Base-by-base conservation (phyloP, 1,140 invertebrate species). In the Zeugodacus cucurbitae region DNA sequence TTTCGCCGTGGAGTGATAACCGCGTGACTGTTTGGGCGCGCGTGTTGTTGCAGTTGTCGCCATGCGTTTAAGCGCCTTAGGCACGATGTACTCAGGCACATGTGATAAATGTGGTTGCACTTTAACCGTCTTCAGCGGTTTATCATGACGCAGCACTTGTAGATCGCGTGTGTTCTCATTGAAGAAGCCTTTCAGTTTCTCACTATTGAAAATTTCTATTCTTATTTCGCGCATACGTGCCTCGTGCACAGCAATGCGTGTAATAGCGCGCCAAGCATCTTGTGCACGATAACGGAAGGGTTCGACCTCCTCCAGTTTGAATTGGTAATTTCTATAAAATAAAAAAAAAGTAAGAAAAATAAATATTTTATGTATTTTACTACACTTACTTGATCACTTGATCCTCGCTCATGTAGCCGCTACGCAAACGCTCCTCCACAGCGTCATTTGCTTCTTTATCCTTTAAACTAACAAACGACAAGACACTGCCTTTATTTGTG, bases 221-320 rank as follows among this genome's bases (percentile, higher is more conserved):
- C 98, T 98, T 78, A 99, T 99, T 95, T 99, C 99, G 91, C 98
- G 98, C 10, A 99, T 94, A 87, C 99, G 95, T 0, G 98, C 98
- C 93, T 99, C 98, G 87, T 97, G 94, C 0, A 99, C 96, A 0
- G 98, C 98, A 89, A 98, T 97, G 91, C 96, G 96, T 0, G 98
- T 99, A 1, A 99, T 97, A 1, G 98, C 97, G 90, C 97, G 96
- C 96, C 98, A 97, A 5, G 98, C 98, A 95, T 99, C 99, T 90
- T 96, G 95, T 0, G 98, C 97, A 91, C 99, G 95, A 94, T 99
- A 99, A 88, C 97, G 95, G 92, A 99, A 99, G 0, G 98, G 97
- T 93, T 99, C 98, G 54, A 99, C 96, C 94, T 99, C 98, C 89
- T 98, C 97, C 93, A 99, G 95, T 92, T 97, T 97, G 92, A 99